phyloP scores from a whole-genome alignment of 2,888 invertebrate species.

The Oligia strigilis region DNA sequence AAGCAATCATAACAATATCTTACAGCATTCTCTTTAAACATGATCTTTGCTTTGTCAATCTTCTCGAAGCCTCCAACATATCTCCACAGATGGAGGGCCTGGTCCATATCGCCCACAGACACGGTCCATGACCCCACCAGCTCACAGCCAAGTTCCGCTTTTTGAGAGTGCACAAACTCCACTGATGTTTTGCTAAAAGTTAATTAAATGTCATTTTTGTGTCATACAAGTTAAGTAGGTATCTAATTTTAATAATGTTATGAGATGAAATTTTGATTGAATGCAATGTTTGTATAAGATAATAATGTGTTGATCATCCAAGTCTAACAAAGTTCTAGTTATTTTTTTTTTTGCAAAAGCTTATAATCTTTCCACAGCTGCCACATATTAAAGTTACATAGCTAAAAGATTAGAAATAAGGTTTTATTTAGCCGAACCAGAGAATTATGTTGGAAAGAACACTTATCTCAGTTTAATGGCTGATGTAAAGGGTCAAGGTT shows the following conservation, averaged over 20 bases:
- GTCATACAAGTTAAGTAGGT: not conserved
- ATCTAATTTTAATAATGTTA: not conserved
- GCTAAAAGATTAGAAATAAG: not conserved
- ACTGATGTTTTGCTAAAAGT: slow-evolving; percentile 93
- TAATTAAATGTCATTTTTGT: slow-evolving; percentile 18
- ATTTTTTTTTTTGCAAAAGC: not conserved
- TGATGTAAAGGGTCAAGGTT: slow-evolving; percentile 72
- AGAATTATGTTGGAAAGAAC: slow-evolving; percentile 7
- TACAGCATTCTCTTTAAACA: slow-evolving; percentile 93
- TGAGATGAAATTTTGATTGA: not conserved
- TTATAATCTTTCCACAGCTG: not conserved
- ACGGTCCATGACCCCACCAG: slow-evolving; percentile 99
- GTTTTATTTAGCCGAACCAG: not conserved
- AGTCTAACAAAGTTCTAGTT: not conserved
- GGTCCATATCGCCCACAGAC: slow-evolving; percentile 99
- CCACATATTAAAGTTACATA: no score
- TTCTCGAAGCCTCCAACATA: slow-evolving; percentile 98
- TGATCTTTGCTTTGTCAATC: slow-evolving; percentile 94
- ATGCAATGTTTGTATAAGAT: slow-evolving; percentile 11
- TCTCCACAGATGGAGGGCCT: slow-evolving; percentile 98
- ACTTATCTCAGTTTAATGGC: slow-evolving; percentile 4
- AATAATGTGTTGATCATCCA: not conserved
- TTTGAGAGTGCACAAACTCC: slow-evolving; percentile 94
- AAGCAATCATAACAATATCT: slow-evolving; percentile 61
- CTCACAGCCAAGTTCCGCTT: slow-evolving; percentile 94